Evolutionary conservation across 1,140 invertebrate genomes (phyloP).

Genomic region (Drosophila repleta): DNA sequence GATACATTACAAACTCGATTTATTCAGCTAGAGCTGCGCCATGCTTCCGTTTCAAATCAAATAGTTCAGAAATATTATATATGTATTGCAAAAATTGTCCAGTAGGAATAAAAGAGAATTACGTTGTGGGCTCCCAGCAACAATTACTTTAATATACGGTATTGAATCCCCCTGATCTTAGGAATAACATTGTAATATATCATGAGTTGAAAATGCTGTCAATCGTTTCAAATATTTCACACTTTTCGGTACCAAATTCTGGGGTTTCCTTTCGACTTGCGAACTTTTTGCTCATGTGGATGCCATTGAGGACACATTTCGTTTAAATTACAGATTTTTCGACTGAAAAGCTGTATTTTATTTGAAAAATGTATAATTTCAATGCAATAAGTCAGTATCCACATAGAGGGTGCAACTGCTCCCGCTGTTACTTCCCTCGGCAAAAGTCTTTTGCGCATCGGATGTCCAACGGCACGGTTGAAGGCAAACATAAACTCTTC

Average conservation of each 20-base stretch:
- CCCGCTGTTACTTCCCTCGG: constrained; percentile 1
- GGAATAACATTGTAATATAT: neutral
- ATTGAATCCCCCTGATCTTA: too few species aligned
- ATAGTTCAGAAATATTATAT: neutral
- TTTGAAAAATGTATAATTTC: constrained; percentile 68
- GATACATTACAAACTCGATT: constrained; percentile 39
- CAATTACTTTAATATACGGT: neutral
- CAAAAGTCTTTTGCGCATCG: neutral
- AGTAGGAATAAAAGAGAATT: too few species aligned
- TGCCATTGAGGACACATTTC: constrained; percentile 38
- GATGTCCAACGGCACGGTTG: neutral
- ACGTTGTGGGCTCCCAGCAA: neutral
- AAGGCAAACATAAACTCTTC: too few species aligned
- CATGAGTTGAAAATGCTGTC: constrained; percentile 25
- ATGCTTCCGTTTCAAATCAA: constrained; percentile 10
- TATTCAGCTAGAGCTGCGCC: neutral
- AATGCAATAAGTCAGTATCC: constrained; percentile 37
- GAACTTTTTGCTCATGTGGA: neutral
- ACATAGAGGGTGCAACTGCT: neutral
- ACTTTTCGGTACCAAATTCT: constrained; percentile 30
- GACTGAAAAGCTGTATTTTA: constrained; percentile 51
- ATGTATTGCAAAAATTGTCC: constrained; percentile 2
- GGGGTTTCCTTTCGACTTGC: constrained; percentile 15
- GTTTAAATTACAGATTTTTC: constrained; percentile 66
- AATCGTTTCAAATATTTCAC: constrained; percentile 14